phyloP scores from a whole-genome alignment of 1,140 invertebrate species.

The Drosophila santomea region DNA sequence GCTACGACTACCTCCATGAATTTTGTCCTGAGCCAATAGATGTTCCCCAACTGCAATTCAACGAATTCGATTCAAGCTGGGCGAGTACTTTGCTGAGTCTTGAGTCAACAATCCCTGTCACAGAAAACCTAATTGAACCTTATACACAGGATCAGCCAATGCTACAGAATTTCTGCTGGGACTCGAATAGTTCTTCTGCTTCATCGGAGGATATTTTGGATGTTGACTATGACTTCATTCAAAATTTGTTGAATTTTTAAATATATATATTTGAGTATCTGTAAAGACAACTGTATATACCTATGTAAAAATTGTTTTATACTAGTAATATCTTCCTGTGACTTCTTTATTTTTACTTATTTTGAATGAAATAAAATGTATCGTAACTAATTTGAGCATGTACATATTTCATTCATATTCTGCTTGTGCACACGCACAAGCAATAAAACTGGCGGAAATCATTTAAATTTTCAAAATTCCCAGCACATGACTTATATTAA shows the following conservation, averaged over 20 bases:
- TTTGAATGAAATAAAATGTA: not conserved
- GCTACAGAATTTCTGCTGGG: conserved; percentile 37
- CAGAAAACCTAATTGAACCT: not conserved
- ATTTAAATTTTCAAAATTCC: too few relatives aligned
- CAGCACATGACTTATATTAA: too few relatives aligned
- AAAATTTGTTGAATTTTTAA: conserved; percentile 57
- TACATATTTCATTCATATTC: not conserved
- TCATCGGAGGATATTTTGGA: conserved; percentile 42
- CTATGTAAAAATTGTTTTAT: too few relatives aligned
- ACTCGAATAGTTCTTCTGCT: conserved; percentile 30
- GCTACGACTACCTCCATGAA: conserved; percentile 30
- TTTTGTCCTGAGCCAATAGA: conserved; percentile 12
- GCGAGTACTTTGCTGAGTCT: conserved; percentile 3
- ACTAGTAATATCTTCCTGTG: not conserved
- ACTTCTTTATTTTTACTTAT: not conserved
- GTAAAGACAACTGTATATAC: not conserved
- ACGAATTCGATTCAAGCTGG: conserved; percentile 21
- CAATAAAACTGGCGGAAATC: not conserved
- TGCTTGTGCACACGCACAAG: not conserved
- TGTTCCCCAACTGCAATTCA: conserved; percentile 1
- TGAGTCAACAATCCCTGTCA: not conserved
- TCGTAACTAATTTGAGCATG: not conserved
- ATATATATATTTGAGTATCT: not conserved
- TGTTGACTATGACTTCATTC: conserved; percentile 60
- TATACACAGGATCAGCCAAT: not conserved